These are phyloP conservation scores for Cacatua alba DNA, from an alignment of 2,113 vertebrate species.

Conservation along the genomic window DNA sequence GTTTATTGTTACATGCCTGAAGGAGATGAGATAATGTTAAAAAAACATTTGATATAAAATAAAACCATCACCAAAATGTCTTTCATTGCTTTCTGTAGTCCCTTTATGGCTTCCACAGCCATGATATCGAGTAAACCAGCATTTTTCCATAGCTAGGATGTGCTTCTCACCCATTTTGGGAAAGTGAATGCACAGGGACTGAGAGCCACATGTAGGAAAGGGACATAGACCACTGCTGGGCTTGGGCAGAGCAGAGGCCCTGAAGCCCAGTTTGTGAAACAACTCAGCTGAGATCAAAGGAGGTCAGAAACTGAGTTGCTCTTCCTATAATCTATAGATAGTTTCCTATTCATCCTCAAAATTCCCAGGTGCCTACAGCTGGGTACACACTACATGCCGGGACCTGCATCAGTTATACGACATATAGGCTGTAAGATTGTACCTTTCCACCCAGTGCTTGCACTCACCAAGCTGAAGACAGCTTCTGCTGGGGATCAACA, in stretches of 20 bases:
- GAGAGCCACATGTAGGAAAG: neutral
- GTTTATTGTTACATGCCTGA: neutral
- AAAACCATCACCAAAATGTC: neutral
- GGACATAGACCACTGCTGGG: fast-evolving
- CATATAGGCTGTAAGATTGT: neutral
- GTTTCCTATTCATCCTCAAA: neutral
- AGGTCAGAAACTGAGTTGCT: neutral
- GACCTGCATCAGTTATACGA: slow-evolving; percentile 23
- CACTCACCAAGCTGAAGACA: neutral
- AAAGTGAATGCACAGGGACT: neutral
- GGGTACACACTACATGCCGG: neutral
- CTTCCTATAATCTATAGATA: neutral
- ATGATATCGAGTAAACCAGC: neutral
- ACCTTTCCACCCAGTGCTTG: neutral
- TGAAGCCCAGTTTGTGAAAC: neutral
- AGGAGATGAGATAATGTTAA: neutral
- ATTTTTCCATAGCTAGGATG: neutral
- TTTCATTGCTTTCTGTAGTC: neutral
- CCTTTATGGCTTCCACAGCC: neutral
- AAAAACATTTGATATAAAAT: neutral
- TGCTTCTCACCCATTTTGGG: neutral
- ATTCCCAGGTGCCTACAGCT: neutral
- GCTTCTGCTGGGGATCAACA: neutral
- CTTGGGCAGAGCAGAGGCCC: neutral
- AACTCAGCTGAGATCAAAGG: neutral